These are phyloP conservation scores for Panthera uncia DNA, from an alignment of 2,113 vertebrate genomes.

Conservation along the genomic window DNA sequence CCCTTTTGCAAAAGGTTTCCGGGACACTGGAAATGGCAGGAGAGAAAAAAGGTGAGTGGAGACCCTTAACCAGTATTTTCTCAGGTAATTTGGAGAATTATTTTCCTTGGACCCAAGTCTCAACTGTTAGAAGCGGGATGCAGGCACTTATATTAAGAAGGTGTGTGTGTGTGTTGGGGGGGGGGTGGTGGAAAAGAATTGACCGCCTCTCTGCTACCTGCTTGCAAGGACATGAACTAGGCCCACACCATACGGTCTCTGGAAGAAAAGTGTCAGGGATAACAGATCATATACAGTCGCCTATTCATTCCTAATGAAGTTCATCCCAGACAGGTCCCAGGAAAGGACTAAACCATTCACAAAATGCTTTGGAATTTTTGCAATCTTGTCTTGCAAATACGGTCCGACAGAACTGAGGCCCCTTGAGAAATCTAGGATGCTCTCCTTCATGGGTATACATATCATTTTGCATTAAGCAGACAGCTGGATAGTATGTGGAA, in stretches of 20 bases:
- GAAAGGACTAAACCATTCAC: not conserved
- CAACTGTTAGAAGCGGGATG: not conserved
- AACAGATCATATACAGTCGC: not conserved
- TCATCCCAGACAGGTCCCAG: not conserved
- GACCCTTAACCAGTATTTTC: not conserved
- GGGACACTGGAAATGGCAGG: conserved; percentile 98
- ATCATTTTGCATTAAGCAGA: conserved; percentile 46
- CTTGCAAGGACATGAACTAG: not conserved
- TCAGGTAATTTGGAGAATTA: not conserved
- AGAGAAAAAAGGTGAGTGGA: conserved; percentile 95
- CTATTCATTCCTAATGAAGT: conserved; percentile 35
- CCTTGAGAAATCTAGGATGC: not conserved
- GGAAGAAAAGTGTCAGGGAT: not conserved
- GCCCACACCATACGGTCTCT: not conserved
- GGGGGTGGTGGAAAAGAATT: not conserved
- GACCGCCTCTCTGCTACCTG: rapidly evolving
- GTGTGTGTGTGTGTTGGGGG: no score
- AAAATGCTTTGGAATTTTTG: conserved; percentile 31
- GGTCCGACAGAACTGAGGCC: not conserved
- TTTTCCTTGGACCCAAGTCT: not conserved
- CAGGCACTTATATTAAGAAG: not conserved
- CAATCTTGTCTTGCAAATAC: not conserved
- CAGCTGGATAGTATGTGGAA: not conserved
- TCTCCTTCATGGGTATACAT: not conserved
- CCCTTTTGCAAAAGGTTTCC: conserved; percentile 99